Evolutionary conservation across 2,113 vertebrate genomes (phyloP).

Genomic region (Piaya cayana): DNA sequence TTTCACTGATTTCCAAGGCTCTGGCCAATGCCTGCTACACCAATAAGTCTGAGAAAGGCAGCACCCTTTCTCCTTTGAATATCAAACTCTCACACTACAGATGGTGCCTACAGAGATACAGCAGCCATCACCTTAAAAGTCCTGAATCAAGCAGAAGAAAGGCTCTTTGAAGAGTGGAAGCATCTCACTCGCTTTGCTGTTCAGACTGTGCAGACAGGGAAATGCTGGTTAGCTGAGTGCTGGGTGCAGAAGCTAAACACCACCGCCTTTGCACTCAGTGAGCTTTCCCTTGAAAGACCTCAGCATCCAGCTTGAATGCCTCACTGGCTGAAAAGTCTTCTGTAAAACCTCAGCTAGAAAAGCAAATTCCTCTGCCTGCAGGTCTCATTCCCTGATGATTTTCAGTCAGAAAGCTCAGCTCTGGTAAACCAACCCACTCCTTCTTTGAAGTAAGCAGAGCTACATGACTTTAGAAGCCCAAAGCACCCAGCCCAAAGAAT

Average conservation of each 20-base stretch:
- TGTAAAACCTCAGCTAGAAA: background rate
- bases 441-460: background rate
- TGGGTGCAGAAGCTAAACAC: background rate
- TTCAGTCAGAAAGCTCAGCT: background rate
- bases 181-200: background rate
- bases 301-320: background rate
- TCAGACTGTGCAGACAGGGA: background rate
- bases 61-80: background rate
- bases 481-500: background rate
- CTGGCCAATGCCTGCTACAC: background rate
- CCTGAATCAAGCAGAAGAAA: background rate
- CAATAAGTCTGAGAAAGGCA: background rate
- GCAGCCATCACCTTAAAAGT: background rate
- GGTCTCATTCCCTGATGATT: background rate
- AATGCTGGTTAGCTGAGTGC: background rate
- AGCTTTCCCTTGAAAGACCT: background rate
- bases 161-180: background rate
- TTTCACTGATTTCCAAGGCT: background rate
- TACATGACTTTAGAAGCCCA: background rate
- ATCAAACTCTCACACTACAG: background rate
- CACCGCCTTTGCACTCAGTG: background rate
- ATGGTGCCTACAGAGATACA: background rate
- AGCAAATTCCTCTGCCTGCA: background rate
- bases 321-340: background rate
- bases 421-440: background rate